These are phyloP conservation scores for Squalus acanthias DNA, from an alignment of 2,797 vertebrate genomes.

Conservation along the genomic window DNA sequence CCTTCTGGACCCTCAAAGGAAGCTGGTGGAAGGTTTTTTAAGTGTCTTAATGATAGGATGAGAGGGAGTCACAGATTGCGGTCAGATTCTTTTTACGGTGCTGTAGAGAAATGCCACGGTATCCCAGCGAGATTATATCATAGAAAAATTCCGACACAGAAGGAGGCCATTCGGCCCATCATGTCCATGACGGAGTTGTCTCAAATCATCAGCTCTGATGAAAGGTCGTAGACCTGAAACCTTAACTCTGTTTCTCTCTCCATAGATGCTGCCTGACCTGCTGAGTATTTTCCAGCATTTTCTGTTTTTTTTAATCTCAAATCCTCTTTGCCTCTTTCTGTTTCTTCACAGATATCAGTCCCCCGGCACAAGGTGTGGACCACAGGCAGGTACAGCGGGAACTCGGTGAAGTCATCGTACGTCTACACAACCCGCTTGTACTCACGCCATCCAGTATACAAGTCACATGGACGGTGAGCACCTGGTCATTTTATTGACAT, in stretches of 20 bases:
- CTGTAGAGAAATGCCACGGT: neutral
- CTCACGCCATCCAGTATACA: constrained; percentile 88
- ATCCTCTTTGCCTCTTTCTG: neutral
- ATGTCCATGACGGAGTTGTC: too few relatives aligned
- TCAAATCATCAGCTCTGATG: neutral
- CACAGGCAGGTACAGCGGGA: constrained; percentile 97
- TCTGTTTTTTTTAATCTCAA: neutral
- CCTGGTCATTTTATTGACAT: neutral
- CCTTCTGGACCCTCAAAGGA: neutral
- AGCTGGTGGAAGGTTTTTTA: neutral
- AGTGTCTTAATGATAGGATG: neutral
- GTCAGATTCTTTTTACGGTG: neutral
- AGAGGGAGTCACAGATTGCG: neutral
- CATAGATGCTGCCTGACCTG: too few relatives aligned
- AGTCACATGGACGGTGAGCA: constrained; percentile 92
- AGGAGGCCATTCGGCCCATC: too few relatives aligned
- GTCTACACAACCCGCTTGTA: constrained; percentile 86
- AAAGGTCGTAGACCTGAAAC: neutral
- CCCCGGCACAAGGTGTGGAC: constrained; percentile 93
- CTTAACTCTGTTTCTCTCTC: neutral
- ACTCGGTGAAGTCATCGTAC: constrained; percentile 87
- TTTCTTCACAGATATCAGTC: constrained; percentile 79
- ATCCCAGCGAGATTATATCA: neutral
- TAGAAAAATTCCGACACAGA: too few relatives aligned
- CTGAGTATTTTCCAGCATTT: neutral